These are phyloP conservation scores for Eupithecia abbreviata DNA, from an alignment of 2,888 invertebrate genomes.

Conservation along the genomic window DNA sequence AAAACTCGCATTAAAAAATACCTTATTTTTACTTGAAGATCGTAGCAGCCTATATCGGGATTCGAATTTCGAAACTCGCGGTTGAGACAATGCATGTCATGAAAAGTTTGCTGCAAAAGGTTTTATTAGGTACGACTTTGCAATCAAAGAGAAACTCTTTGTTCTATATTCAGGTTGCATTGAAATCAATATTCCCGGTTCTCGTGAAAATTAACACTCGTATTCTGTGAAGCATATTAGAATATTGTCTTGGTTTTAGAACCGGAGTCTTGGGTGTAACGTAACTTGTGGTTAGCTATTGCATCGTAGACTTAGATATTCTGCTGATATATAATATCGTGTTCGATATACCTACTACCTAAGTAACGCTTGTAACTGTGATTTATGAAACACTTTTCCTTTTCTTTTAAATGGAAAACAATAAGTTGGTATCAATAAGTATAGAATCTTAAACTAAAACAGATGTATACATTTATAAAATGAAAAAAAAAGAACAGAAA, in stretches of 20 bases:
- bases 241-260: slow-evolving; percentile 9
- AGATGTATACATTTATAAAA: background rate
- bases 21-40: too few species aligned
- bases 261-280: slow-evolving; percentile 4
- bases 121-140: background rate
- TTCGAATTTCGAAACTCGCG: background rate
- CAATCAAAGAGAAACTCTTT: background rate
- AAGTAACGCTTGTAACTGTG: background rate
- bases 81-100: background rate
- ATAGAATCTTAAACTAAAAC: background rate
- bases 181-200: slow-evolving; percentile 14
- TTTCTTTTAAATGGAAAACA: background rate
- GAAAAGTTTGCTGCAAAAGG: background rate
- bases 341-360: background rate
- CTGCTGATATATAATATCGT: background rate
- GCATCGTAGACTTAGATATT: background rate
- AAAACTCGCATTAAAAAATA: too few species aligned
- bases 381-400: background rate
- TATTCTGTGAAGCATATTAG: slow-evolving; percentile 1
- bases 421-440: background rate
- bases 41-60: background rate
- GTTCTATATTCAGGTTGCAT: background rate
- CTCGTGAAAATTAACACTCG: slow-evolving; percentile 5
- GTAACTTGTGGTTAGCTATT: slow-evolving; percentile 5
- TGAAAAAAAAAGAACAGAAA: background rate